phyloP scores from a whole-genome alignment of 2,888 invertebrate genomes.

The Netelia virgata region DNA sequence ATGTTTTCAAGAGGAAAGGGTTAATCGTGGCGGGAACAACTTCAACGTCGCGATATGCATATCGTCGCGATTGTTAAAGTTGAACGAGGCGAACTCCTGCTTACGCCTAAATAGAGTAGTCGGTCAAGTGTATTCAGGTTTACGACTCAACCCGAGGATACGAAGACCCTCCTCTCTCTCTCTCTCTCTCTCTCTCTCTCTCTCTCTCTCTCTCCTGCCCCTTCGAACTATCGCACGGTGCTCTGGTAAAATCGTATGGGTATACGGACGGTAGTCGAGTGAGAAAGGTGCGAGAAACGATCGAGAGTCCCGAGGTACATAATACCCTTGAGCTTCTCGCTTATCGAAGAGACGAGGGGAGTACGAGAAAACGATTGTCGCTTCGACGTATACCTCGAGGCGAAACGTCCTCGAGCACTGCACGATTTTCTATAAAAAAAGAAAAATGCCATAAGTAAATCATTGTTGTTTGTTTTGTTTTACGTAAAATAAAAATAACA shows the following conservation, averaged over 20 bases:
- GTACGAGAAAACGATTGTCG: constrained; percentile 10
- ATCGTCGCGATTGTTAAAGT: constrained; percentile 2
- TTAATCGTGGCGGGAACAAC: not conserved
- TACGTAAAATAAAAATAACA: too few species aligned
- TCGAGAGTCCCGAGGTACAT: not conserved
- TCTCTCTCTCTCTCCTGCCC: not conserved
- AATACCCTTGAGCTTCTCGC: constrained; percentile 55
- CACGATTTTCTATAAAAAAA: too few species aligned
- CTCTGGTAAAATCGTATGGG: not conserved
- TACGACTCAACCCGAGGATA: constrained; percentile 56
- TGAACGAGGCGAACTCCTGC: constrained; percentile 7
- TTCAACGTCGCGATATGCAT: not conserved
- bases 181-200: constrained; percentile 13
- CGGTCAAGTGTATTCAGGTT: constrained; percentile 61
- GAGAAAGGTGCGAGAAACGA: constrained; percentile 3
- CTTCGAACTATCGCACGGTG: not conserved
- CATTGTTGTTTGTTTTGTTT: too few species aligned
- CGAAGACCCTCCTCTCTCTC: constrained; percentile 41
- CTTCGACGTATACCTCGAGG: not conserved
- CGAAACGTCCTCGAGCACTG: too few species aligned
- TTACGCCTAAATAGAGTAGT: constrained; percentile 52
- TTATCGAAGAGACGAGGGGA: constrained; percentile 36
- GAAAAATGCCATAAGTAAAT: too few species aligned
- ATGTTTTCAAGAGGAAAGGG: too few species aligned
- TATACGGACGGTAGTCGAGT: not conserved